Conservation (phyloP, 1,140 invertebrate species). For the Panagrolaimus sp. region DNA sequence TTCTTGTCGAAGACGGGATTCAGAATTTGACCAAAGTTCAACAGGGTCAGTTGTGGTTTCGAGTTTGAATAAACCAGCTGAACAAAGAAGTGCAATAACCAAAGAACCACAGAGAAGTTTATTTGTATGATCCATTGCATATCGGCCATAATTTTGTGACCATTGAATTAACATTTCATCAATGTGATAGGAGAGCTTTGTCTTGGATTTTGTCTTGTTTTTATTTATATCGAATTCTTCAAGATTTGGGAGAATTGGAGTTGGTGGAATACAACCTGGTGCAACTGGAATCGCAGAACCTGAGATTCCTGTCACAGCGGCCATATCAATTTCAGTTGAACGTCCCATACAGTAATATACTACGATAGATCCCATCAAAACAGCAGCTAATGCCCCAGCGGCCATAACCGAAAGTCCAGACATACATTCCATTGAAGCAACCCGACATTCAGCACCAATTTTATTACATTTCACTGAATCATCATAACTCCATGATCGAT, state of each 20-base stretch:
- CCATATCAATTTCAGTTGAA: constrained; percentile 38
- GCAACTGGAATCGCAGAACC: constrained; percentile 15
- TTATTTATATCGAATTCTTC: constrained; percentile 44
- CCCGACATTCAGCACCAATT: constrained; percentile 38
- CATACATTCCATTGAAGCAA: constrained; percentile 43
- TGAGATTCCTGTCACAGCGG: not conserved
- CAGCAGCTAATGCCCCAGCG: constrained; percentile 25
- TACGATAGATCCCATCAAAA: constrained; percentile 38
- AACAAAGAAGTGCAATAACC: constrained; percentile 65
- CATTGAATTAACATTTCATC: constrained; percentile 18
- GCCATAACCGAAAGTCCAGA: constrained; percentile 40
- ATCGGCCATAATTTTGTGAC: constrained; percentile 72
- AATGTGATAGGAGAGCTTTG: constrained; percentile 58
- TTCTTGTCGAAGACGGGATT: constrained; percentile 76
- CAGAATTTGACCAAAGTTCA: constrained; percentile 86
- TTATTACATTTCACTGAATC: not conserved
- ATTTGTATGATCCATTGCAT: constrained; percentile 67
- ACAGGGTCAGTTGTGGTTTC: constrained; percentile 86
- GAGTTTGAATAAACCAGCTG: constrained; percentile 69
- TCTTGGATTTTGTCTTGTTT: no score
- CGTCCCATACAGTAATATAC: constrained; percentile 40
- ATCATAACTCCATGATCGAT: constrained; percentile 27
- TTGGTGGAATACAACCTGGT: not conserved
- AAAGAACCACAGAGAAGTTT: constrained; percentile 19
- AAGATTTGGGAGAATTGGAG: not conserved